Base-by-base conservation (phyloP, 2,888 invertebrate species). In the Caenorhabditis sp. region DNA sequence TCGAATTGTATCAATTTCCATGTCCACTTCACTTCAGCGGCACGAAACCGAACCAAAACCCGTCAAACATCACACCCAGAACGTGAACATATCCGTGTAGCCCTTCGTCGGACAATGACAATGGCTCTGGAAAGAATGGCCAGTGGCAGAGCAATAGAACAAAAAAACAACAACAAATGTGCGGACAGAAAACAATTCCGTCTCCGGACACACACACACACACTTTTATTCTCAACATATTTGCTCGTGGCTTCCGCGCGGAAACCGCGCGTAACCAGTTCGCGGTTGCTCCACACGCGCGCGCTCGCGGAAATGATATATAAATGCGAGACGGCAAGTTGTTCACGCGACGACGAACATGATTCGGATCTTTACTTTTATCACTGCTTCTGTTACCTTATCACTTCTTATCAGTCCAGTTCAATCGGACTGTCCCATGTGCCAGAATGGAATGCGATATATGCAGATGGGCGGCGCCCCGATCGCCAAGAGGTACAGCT, bases 401-500 rank as follows among this genome's bases (percentile, higher is more conserved):
- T n/a, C n/a, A n/a, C n/a, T n/a, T n/a, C 40, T 13, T 13, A 13
- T 40, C 13, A 13, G 40, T 2, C 2, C 32, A 6, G 32, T 32
- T 32, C 9, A 6, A 32, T 32, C 40, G 6, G 40, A 4, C 28
- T 55, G 20, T 6, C 55, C 24, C 4, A 50, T 11, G 4, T 50
- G 53, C 13, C 28, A 56, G 15, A n/a, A 32, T 2, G 28, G 55
- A 11, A 18, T 56, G n/a, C 2, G 55, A n/a, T 56, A 56, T 32
- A 8, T 24, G 8, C 55, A 26, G 18, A 53, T 24, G 40, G 40
- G 13, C 32, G 32, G 32, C 6, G 40, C 40, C 13, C 32, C 32
- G 32, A 3, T 22, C 65, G 50, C n/a, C 37, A 74, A 50, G 24
- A 56, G 58, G 2, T 74, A 58, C 56, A 74, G 62, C 26, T 74